Conservation (phyloP, 2,113 vertebrate genomes). For the Dryoscopus gambensis region DNA sequence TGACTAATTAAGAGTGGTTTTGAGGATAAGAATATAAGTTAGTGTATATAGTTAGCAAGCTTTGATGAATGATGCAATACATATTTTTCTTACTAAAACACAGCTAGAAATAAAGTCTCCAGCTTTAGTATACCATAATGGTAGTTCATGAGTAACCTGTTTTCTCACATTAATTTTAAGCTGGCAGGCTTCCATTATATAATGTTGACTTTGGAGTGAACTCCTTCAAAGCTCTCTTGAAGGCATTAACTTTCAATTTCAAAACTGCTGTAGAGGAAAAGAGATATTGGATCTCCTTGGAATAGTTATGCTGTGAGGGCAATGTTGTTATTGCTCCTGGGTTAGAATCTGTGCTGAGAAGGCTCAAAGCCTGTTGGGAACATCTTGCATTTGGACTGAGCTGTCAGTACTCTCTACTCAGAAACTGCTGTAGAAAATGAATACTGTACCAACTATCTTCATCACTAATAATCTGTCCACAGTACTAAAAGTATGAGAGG, state of each 20-base stretch:
- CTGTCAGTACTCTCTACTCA: background rate
- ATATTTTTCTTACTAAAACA: background rate
- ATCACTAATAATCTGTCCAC: background rate
- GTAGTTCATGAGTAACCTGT: background rate
- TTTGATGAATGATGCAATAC: background rate
- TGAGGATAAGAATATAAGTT: background rate
- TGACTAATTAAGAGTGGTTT: background rate
- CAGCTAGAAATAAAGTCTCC: background rate
- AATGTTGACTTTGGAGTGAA: background rate
- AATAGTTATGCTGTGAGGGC: background rate
- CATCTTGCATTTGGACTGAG: background rate
- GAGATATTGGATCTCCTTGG: background rate
- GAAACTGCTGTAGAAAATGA: background rate
- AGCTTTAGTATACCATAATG: background rate
- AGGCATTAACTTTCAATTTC: background rate
- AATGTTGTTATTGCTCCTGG: background rate
- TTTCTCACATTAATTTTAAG: conserved; percentile 22
- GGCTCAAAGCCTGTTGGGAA: background rate
- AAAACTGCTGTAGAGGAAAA: background rate
- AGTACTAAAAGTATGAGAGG: background rate
- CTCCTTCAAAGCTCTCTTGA: background rate
- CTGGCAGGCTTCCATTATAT: background rate
- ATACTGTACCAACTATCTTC: background rate
- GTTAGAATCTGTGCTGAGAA: background rate
- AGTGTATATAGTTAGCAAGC: background rate